These are phyloP conservation scores for Tipula lateralis DNA, from an alignment of 2,888 invertebrate species.

Conservation along the genomic window DNA sequence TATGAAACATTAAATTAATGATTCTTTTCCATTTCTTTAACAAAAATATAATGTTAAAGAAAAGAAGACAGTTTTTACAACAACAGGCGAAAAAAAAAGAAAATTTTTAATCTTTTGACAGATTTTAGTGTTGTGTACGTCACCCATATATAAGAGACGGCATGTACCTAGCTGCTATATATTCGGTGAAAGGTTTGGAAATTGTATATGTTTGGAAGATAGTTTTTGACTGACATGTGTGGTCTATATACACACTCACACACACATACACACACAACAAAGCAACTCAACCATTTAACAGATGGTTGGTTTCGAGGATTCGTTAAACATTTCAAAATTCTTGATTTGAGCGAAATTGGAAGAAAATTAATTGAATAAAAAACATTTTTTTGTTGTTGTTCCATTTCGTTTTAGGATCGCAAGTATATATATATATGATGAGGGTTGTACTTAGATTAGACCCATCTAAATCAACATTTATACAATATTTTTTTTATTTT, in stretches of 20 bases:
- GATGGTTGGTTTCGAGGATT: constrained; percentile 19
- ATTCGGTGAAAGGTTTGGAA: constrained; percentile 14
- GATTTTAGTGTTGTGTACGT: background rate
- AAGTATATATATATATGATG: background rate
- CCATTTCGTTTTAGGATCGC: background rate
- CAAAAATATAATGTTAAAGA: background rate
- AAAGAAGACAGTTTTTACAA: constrained; percentile 6
- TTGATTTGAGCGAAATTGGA: constrained; percentile 24
- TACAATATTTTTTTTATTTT: no score
- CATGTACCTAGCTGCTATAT: background rate
- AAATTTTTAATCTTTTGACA: constrained; percentile 24
- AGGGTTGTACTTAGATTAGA: constrained; percentile 25
- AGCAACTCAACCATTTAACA: background rate
- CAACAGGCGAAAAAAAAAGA: background rate
- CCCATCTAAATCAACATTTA: constrained; percentile 25
- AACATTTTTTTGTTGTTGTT: background rate
- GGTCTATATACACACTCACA: background rate
- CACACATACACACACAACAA: background rate
- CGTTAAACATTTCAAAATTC: constrained; percentile 6
- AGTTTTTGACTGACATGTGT: constrained; percentile 19
- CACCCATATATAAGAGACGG: background rate
- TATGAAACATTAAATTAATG: constrained; percentile 15
- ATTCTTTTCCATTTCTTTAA: constrained; percentile 1
- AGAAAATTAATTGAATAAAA: constrained; percentile 20
- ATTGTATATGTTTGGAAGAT: background rate